Conservation (phyloP, 92 coral and sea anemone genomes). For the Desmophyllum pertusum region DNA sequence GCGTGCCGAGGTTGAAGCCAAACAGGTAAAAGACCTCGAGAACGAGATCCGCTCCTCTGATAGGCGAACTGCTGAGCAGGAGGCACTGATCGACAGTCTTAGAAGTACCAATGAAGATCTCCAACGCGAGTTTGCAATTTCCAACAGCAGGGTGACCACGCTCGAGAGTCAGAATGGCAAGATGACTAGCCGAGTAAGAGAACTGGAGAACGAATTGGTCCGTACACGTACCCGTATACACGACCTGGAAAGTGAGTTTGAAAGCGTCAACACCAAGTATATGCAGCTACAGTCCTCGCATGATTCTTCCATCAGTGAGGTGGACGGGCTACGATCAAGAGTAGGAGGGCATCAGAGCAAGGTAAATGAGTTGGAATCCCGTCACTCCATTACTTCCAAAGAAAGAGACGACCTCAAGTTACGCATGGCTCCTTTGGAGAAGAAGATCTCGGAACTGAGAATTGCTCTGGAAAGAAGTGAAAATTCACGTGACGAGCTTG, state of each 20-base stretch:
- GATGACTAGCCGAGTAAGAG: conserved; percentile 75
- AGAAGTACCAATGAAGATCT: conserved; percentile 80
- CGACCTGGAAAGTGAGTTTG: conserved; percentile 85
- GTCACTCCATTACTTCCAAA: conserved; percentile 81
- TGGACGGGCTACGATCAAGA: conserved; percentile 84
- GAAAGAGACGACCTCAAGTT: conserved; percentile 96
- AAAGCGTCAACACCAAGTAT: conserved; percentile 67
- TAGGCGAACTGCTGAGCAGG: conserved; percentile 79
- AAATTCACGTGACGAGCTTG: conserved; percentile 90
- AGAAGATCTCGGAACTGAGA: conserved; percentile 82
- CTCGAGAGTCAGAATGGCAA: conserved; percentile 77
- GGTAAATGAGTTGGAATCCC: conserved; percentile 92
- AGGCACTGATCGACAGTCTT: conserved; percentile 80
- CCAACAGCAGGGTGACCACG: conserved; percentile 75
- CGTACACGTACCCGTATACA: conserved; percentile 77
- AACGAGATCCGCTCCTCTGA: conserved; percentile 86
- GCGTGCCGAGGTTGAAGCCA: conserved; percentile 85
- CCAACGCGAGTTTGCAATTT: conserved; percentile 80
- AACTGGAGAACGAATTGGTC: conserved; percentile 81
- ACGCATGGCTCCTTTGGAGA: conserved; percentile 84
- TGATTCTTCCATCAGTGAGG: conserved; percentile 82
- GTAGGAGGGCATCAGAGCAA: conserved; percentile 85
- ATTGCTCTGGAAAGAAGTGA: conserved; percentile 86
- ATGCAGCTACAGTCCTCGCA: conserved; percentile 79
- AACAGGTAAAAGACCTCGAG: conserved; percentile 80